Conservation (phyloP, 2,888 invertebrate genomes). For the Tenthredo notha region DNA sequence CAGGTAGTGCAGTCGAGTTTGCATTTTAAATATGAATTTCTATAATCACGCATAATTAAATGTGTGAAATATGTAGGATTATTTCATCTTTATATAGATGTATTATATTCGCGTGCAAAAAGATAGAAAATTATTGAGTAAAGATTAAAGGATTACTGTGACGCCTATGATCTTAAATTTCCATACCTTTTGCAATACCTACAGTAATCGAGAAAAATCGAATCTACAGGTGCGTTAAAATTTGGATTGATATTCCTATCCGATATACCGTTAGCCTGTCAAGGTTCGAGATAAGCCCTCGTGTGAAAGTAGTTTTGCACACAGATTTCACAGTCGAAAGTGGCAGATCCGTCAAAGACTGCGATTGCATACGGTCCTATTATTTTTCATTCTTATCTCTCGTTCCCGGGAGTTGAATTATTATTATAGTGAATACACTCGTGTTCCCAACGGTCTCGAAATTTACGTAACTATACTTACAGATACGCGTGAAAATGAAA, state of each 20-base stretch:
- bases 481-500: constrained; percentile 4
- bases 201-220: background rate
- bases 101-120: constrained; percentile 15
- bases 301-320: background rate
- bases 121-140: background rate
- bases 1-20: constrained; percentile 8
- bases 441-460: background rate
- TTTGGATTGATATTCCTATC: background rate
- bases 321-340: constrained; percentile 28
- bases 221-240: background rate
- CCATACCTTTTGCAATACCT: background rate
- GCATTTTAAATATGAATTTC: constrained; percentile 40
- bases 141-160: background rate
- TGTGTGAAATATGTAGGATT: background rate
- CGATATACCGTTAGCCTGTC: constrained; percentile 16
- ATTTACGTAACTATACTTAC: background rate
- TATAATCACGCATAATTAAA: constrained; percentile 1
- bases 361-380: background rate
- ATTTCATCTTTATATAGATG: constrained; percentile 22
- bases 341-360: constrained; percentile 1
- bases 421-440: background rate
- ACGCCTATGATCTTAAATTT: constrained; percentile 2
- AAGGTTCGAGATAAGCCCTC: background rate
- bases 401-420: background rate
- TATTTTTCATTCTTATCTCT: constrained; percentile 15